Evolutionary conservation across 53 echinoderm and acorn worm genomes (phyloP).

Genomic region (Paracentrotus lividus): DNA sequence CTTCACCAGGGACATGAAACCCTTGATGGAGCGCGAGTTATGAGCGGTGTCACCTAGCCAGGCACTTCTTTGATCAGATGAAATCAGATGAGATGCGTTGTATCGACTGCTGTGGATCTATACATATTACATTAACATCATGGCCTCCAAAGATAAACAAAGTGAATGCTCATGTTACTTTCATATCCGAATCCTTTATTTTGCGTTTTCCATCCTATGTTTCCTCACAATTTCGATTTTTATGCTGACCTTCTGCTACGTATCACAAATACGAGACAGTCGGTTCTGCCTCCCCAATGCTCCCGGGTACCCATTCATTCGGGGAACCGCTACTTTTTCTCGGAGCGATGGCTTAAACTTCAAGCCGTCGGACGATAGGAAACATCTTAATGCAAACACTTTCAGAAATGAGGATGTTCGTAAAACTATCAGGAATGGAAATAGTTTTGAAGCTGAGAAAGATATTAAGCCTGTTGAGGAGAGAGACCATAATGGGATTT

Average conservation of each 20-base stretch:
- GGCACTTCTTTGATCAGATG: not conserved
- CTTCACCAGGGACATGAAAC: not conserved
- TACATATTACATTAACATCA: not conserved
- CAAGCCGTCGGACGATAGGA: not conserved
- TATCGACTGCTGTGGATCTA: not conserved
- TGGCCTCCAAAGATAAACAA: constrained; percentile 34
- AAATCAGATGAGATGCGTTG: not conserved
- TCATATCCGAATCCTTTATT: constrained; percentile 44
- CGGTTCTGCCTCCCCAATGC: constrained; percentile 42
- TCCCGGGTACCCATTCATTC: not conserved
- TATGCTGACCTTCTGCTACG: constrained; percentile 40
- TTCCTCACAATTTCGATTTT: constrained; percentile 30
- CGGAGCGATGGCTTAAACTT: not conserved
- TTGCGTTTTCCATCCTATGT: constrained; percentile 30
- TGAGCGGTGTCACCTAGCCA: not conserved
- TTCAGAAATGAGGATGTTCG: not conserved
- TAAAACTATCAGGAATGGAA: not conserved
- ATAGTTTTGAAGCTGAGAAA: not conserved
- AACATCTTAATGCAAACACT: not conserved
- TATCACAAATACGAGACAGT: constrained; percentile 14
- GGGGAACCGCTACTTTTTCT: constrained; percentile 15
- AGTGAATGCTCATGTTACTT: constrained; percentile 32
- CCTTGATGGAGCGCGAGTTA: constrained; percentile 14
- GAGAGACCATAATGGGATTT: not conserved
- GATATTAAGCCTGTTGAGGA: not conserved